Base-by-base conservation (phyloP, 92 coral and sea anemone genomes). In the Parazoanthus swiftii region DNA sequence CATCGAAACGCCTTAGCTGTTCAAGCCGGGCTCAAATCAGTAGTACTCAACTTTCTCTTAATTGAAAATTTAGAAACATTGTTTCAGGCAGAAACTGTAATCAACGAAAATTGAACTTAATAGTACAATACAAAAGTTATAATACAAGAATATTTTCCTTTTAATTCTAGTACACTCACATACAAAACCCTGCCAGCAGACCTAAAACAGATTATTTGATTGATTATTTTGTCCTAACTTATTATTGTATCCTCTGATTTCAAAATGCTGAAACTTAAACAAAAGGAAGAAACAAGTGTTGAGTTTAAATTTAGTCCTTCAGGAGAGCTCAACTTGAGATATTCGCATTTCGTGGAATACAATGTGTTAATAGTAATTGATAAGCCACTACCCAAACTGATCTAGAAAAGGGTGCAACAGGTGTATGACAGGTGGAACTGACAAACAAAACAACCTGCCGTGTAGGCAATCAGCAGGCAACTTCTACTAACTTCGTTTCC, bases 381-480 rank as follows among this genome's bases (percentile, higher is more conserved):
- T 15, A 38, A 72, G n/a, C 76, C 38, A 26, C 76, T 2, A 10
- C 74, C 76, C 43, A 26, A 29, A 4, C 79, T 74, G 79, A 37
- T 29, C n/a, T 76, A 39, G 80, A 37, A 9, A n/a, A 18, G 39
- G 48, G 14, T n/a, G 48, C 80, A 76, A 72, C 88, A 85, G 81
- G 75, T 58, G 43, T 18, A 54, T 42, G 15, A 37, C 85, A 83
- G 87, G 75, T 72, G 70, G 54, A 38, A 11, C 80, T 44, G 21
- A 15, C 67, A 70, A 54, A 72, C 25, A 68, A 15, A 72, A 21
- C 75, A 54, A 46, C 46, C 75, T 13, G 56, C 50, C 20, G 77
- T 16, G 77, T 21, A 63, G 20, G 70, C 26, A 63, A 18, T 21
- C 4, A 3, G 2, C 26, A 63, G 25, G 70, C 70, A 63, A 7